These are phyloP conservation scores for Piezodorus guildinii DNA, from an alignment of 1,140 invertebrate species.

Conservation along the genomic window DNA sequence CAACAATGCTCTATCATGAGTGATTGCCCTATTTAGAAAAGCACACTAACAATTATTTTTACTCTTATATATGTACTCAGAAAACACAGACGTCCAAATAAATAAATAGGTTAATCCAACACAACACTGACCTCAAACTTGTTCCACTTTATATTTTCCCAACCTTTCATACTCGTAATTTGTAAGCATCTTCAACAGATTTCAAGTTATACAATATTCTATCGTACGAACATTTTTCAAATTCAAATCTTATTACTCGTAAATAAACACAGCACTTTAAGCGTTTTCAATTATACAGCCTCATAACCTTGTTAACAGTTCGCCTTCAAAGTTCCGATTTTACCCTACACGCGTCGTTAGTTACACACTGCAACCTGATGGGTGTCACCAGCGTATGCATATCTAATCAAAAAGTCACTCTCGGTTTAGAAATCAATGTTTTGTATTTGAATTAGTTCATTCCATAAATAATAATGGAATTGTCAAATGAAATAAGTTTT, in stretches of 20 bases:
- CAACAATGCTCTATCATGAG: too few relatives aligned
- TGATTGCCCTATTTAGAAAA: too few relatives aligned
- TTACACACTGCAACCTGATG: background rate
- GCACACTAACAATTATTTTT: too few relatives aligned
- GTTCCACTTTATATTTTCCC: constrained; percentile 11
- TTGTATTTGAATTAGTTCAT: background rate
- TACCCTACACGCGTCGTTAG: constrained; percentile 14
- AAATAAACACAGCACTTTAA: constrained; percentile 4
- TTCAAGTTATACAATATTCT: too few relatives aligned
- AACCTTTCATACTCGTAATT: too few relatives aligned
- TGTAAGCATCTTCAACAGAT: too few relatives aligned
- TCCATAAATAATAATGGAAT: background rate
- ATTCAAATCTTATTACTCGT: background rate
- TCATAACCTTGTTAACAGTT: constrained; percentile 16
- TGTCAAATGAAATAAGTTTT: constrained; percentile 2
- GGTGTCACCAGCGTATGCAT: too few relatives aligned
- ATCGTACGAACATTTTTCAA: background rate
- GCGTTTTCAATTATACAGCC: constrained; percentile 13
- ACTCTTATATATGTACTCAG: background rate
- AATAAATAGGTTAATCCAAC: constrained; percentile 24
- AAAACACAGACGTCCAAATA: constrained; percentile 7
- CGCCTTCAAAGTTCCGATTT: constrained; percentile 10
- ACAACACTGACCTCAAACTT: constrained; percentile 23
- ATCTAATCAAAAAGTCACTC: too few relatives aligned
- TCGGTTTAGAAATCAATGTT: background rate